Evolutionary conservation across 2,888 invertebrate genomes (phyloP), one percentile per base, ranked within the genome.

Genomic region (Epistrophella euchroma): DNA sequence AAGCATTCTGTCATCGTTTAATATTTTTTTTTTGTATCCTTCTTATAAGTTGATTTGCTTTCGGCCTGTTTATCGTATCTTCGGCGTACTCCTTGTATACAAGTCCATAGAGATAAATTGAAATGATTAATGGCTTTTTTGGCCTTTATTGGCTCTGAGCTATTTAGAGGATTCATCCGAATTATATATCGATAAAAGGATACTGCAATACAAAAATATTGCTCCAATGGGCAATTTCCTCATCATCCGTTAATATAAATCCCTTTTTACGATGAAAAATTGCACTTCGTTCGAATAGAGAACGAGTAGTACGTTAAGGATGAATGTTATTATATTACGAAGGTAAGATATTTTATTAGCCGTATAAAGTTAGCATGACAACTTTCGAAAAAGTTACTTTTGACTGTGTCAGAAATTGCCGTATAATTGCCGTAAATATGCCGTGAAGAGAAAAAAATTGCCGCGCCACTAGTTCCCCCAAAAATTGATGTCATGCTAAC

Each of bases 201-300:
- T 25, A 7, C 9, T 43, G 55, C 22, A 37, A 22, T 17, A 55
- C 11, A 70, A 19, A 55, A 70, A 40, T 25, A 37, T 35, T 32
- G 22, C 52, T 52, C 40, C 19, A 70, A 70, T 70, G 35, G 19
- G n/a, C 37, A 47, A 40, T 55, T 32, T 70, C 52, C 17, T 40
- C 70, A 55, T 25, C 22, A 55, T 22, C 40, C 28, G 40, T 4
- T 7, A 15, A 43, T 28, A 56, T 28, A 60, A 70, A 47, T 28
- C 66, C 75, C 19, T 56, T 56, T 72, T 79, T 66, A 40, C 45
- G 75, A 75, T 81, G 75, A 81, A 75, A 81, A 81, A 75, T 81
- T 81, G 81, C 71, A 81, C 64, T 56, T 75, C 71, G n/a, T n/a
- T n/a, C n/a, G n/a, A 66, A 70, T 52, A n/a, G 52, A 52, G n/a